Base-by-base conservation (phyloP, 2,888 invertebrate species). In the Gerosis bhagava region DNA sequence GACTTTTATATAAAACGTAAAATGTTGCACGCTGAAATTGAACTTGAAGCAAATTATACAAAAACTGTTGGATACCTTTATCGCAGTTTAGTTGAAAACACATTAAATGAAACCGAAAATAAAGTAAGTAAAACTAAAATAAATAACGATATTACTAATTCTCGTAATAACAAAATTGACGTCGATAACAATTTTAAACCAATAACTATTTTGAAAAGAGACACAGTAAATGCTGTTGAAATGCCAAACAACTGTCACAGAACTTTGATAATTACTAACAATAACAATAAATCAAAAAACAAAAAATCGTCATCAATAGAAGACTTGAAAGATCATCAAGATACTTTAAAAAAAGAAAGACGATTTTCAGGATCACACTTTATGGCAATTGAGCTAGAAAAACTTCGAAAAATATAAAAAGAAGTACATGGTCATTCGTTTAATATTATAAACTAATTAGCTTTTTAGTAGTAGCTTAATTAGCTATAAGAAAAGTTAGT, bases 1-100 rank as follows among this genome's bases (percentile, higher is more conserved):
- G 53, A 64, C 0, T 59, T 58, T 47, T 81, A 72, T 21, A 72
- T 78, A 8, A 68, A 68, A 16, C 67, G 67, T 7, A 67, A 70
- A 34, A 59, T 63, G 51, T 28, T 76, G 0, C 60, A 68, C 36
- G 68, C 71, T 2, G 79, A 82, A 39, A 44, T 79, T 15, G 51
- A 60, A 2, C 59, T 67, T 47, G 61, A 64, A 8, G 59, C 49
- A 2, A 67, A 65, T 19, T 65, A 65, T 15, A 63, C 71, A 0
- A 67, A 49, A 29, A 62, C 37, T 24, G 65, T 73, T 19, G 59
- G 49, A 40, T 73, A 69, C 21, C 49, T 56, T 8, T 40, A 36
- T 8, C 41, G 31, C 1, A 21, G 28, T 17, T 31, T 17, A 3
- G 11, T 13, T n/a, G 28, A 31, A 8, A 21, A 39, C 28, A 5